A percentile compares a stretch with the other conserved stretches of the same genome.
Evolutionary conservation across 2,797 vertebrate species (phyloP).

Genomic region (Nyctibius grandis): DNA sequence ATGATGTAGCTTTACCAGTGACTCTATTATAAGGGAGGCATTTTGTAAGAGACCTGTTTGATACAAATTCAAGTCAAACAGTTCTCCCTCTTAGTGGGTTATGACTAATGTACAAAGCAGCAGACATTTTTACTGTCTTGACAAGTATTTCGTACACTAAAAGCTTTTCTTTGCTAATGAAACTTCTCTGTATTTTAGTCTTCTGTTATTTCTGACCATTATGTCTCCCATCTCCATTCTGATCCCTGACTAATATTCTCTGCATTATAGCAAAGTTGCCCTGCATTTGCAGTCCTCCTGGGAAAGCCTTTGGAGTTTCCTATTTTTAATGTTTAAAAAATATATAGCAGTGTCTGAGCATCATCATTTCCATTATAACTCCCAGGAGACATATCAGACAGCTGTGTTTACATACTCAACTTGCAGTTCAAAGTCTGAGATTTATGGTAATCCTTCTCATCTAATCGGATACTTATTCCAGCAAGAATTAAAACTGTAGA

Average conservation of each 20-base stretch:
- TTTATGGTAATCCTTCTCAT: constrained; percentile 15
- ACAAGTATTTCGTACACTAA: neutral
- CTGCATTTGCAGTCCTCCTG: neutral
- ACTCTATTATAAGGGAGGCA: neutral
- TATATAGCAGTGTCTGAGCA: neutral
- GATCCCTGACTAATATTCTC: neutral
- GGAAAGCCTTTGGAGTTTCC: neutral
- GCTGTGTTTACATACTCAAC: constrained; percentile 33
- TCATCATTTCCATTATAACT: constrained; percentile 7
- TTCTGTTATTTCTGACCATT: neutral
- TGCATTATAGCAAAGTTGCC: neutral
- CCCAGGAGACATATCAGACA: neutral
- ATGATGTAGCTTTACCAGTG: neutral
- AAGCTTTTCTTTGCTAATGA: neutral
- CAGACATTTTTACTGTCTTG: neutral
- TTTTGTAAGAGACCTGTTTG: neutral
- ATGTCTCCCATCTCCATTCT: neutral
- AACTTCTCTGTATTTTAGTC: neutral
- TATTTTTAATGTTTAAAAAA: constrained; percentile 2
- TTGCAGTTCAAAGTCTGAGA: constrained; percentile 10
- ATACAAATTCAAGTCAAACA: neutral
- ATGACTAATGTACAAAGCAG: neutral
- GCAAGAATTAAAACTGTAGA: neutral
- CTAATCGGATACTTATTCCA: constrained; percentile 29
- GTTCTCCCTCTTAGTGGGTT: neutral